phyloP scores from a whole-genome alignment of 1,140 invertebrate species.

The Monochamus saltuarius region DNA sequence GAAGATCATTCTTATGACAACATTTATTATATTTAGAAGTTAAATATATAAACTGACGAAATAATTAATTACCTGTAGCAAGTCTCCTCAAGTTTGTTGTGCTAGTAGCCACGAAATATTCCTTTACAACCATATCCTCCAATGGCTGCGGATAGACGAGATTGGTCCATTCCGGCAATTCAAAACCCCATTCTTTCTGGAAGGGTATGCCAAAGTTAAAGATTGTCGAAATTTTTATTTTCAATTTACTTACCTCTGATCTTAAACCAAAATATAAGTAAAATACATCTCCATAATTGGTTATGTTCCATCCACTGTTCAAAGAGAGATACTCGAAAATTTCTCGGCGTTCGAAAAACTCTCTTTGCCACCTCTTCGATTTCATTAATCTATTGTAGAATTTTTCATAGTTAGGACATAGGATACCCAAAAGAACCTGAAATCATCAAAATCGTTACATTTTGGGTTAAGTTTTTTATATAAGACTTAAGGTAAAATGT shows the following conservation, averaged over 20 bases:
- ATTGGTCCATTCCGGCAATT: constrained; percentile 13
- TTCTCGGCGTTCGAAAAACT: neutral
- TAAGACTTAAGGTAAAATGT: too few relatives aligned
- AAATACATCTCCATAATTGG: neutral
- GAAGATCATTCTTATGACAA: too few relatives aligned
- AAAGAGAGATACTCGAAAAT: neutral
- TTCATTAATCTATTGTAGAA: neutral
- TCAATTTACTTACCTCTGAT: constrained; percentile 2
- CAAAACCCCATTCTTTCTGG: constrained; percentile 20
- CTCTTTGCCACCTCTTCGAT: neutral
- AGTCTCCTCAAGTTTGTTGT: constrained; percentile 11
- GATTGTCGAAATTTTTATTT: neutral
- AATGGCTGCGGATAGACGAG: constrained; percentile 12
- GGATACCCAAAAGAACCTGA: neutral
- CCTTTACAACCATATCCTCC: constrained; percentile 6
- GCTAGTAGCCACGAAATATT: constrained; percentile 4
- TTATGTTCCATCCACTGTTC: neutral
- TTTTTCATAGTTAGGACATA: constrained; percentile 5
- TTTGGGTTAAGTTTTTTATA: too few relatives aligned
- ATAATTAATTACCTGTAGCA: constrained; percentile 3
- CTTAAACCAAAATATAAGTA: constrained; percentile 1
- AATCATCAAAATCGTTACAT: neutral
- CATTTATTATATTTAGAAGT: too few relatives aligned
- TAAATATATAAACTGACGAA: neutral
- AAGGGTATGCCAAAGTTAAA: neutral